phyloP scores from a whole-genome alignment of 2,113 vertebrate genomes.

The Mesembrinibis cayennensis region DNA sequence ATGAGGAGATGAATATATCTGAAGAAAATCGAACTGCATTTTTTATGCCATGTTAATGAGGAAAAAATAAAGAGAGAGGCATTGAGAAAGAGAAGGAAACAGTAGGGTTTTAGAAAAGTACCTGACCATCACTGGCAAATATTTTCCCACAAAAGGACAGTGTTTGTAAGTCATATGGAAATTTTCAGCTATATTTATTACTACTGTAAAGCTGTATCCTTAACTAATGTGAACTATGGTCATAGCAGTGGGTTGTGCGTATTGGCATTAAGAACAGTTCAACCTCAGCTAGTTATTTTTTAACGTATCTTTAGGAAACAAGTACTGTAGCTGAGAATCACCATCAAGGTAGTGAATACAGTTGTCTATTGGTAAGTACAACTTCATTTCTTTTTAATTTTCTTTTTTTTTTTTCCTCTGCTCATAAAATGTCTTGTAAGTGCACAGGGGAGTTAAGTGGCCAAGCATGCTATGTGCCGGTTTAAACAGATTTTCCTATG shows the following conservation, averaged over 20 bases:
- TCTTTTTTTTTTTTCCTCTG: neutral
- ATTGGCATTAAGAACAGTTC: neutral
- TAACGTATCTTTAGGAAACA: neutral
- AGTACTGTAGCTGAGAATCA: neutral
- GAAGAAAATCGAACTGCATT: neutral
- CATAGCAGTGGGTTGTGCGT: too few relatives aligned
- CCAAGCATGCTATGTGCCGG: rapidly evolving
- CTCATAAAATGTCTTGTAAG: neutral
- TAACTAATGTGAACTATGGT: neutral
- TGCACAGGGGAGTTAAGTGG: neutral
- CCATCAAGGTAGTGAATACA: neutral
- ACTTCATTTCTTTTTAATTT: neutral
- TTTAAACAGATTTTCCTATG: neutral
- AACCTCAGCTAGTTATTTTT: neutral
- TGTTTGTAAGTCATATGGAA: neutral
- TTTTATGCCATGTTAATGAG: neutral
- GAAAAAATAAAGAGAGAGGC: neutral
- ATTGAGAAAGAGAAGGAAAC: neutral
- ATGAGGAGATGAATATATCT: neutral
- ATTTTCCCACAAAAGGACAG: neutral
- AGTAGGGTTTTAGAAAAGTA: neutral
- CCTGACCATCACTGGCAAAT: neutral
- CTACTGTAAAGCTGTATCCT: neutral
- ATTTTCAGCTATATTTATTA: neutral
- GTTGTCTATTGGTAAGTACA: neutral